Evolutionary conservation across 2,888 invertebrate species (phyloP).

Genomic region (Schizaphis graminum): DNA sequence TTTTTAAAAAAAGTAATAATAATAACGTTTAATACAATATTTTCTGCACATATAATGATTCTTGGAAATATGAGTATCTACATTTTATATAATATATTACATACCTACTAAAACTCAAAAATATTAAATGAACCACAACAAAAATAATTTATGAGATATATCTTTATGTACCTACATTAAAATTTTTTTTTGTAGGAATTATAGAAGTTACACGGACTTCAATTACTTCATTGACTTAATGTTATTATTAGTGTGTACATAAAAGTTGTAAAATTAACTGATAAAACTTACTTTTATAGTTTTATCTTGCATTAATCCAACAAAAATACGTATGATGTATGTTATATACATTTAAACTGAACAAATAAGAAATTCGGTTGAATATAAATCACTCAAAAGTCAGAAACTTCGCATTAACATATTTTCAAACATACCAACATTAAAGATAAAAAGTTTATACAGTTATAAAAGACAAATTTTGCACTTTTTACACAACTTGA

Average conservation of each 20-base stretch:
- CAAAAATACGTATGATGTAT: not conserved
- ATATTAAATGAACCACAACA: not conserved
- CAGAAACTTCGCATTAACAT: constrained; percentile 27
- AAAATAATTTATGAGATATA: not conserved
- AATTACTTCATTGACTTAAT: not conserved
- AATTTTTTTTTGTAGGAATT: not conserved
- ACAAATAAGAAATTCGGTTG: constrained; percentile 3
- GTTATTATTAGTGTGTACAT: not conserved
- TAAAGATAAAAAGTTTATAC: constrained; percentile 25
- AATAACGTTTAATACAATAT: not conserved
- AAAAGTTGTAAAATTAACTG: constrained; percentile 4
- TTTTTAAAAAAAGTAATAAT: not conserved
- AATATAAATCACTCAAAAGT: not conserved
- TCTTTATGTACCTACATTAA: not conserved
- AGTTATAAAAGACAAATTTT: constrained; percentile 21
- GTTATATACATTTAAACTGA: not conserved
- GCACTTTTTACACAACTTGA: constrained; percentile 10
- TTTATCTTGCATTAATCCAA: not conserved
- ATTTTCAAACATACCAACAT: constrained; percentile 13
- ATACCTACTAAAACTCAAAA: not conserved
- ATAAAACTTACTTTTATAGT: not conserved
- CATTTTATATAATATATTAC: not conserved
- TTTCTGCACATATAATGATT: not conserved
- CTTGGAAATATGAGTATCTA: not conserved
- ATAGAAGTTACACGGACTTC: not conserved